Base-by-base conservation (phyloP, 2,797 vertebrate genomes). In the Muscicapa comitata region DNA sequence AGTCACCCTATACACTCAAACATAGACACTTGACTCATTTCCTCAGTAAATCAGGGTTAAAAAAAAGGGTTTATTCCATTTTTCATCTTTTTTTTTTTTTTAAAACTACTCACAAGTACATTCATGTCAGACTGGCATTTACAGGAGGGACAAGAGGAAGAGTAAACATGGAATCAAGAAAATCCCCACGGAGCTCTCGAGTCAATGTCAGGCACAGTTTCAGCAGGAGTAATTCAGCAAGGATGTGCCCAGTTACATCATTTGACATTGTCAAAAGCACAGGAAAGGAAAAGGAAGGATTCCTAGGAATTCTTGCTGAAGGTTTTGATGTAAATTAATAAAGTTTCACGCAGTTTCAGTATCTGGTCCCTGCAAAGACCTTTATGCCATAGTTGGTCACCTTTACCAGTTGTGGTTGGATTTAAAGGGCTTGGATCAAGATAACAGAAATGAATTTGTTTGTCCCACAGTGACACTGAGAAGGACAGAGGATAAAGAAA, bases 141-240 rank as follows among this genome's bases (percentile, higher is more conserved):
- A 75, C 48, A 75, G 40, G 62, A 83, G 57, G 79, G 76, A 78
- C 55, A 83, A 70, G 80, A 86, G 43, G 61, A 92, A 79, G 74
- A 91, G 84, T 73, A 96, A 95, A 94, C 72, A 85, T 38, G 62
- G 76, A 61, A 86, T 90, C 75, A 83, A 55, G 84, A 71, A 77
- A 83, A 62, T 90, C 94, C 87, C 78, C 23, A 24, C 0, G 0
- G 93, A 86, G 75, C 76, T 86, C 85, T 91, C 77, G 43, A 65
- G 84, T 94, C 84, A 74, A 24, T 80, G 81, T 85, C 75, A 65
- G 78, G 54, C 75, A 50, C 35, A 12, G 62, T 59, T 92, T 71
- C 67, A 86, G 81, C 84, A 74, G 28, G 72, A 76, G 67, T 43
- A 78, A 78, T 78, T 74, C 70, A 55, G 74, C 53, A 53, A 50